A percentile compares a stretch with the other conserved stretches of the same genome.
These are phyloP conservation scores for Neoseiulus cucumeris DNA, from an alignment of 1,140 invertebrate species.

Conservation along the genomic window DNA sequence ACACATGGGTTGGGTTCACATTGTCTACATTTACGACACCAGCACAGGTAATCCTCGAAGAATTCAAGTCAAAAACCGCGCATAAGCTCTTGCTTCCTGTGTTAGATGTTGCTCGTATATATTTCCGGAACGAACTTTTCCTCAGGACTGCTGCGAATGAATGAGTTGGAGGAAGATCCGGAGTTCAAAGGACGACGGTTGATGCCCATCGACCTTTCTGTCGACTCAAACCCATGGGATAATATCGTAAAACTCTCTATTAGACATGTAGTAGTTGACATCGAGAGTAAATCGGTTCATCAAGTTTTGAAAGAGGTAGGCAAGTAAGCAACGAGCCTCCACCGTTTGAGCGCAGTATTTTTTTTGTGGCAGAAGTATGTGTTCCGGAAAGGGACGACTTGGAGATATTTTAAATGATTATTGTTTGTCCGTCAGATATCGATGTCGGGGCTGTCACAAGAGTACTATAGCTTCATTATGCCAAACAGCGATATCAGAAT, in stretches of 20 bases:
- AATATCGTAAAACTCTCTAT: not conserved
- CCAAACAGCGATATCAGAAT: constrained; percentile 9
- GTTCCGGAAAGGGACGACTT: too few species aligned
- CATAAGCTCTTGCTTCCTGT: too few species aligned
- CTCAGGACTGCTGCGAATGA: not conserved
- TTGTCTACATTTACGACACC: constrained; percentile 9
- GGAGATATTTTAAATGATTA: too few species aligned
- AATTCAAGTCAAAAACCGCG: too few species aligned
- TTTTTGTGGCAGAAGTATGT: too few species aligned
- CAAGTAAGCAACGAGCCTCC: not conserved
- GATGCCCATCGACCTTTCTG: not conserved
- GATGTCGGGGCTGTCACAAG: constrained; percentile 4
- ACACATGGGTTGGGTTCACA: constrained; percentile 1
- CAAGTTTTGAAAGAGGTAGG: not conserved
- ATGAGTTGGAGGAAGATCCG: constrained; percentile 2
- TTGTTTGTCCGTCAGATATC: not conserved
- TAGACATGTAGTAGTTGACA: constrained; percentile 3
- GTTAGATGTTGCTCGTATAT: too few species aligned
- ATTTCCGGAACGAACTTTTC: not conserved
- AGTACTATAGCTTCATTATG: constrained; percentile 8
- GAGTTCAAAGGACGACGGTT: constrained; percentile 1
- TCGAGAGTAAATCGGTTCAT: constrained; percentile 2
- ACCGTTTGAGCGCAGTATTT: too few species aligned
- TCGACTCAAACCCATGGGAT: not conserved
- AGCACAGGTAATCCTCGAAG: not conserved